A percentile compares a stretch with the other conserved stretches of the same genome.
Evolutionary conservation across 2,797 vertebrate species (phyloP).

Genomic region (Thaleichthys pacificus): DNA sequence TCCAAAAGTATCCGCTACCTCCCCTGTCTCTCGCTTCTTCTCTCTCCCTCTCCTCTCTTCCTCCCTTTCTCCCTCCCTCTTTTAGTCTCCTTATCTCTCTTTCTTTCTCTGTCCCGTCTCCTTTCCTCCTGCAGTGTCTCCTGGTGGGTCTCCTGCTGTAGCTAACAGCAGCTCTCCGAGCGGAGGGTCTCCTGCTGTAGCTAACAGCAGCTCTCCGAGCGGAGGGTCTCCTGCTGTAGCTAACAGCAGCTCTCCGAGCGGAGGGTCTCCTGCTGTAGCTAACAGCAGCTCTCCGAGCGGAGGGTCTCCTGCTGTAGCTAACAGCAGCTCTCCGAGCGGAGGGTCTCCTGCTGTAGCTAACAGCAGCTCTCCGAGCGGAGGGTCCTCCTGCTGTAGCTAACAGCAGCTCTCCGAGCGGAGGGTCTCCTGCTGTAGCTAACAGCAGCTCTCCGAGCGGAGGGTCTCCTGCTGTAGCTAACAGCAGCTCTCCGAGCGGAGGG

Average conservation of each 20-base stretch:
- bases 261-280: background rate
- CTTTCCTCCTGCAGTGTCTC: background rate
- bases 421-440: background rate
- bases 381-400: background rate
- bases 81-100: conserved; percentile 1
- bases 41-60: too few relatives aligned
- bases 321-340: background rate
- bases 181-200: background rate
- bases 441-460: background rate
- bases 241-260: too few relatives aligned
- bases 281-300: too few relatives aligned
- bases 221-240: background rate
- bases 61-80: too few relatives aligned
- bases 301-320: background rate
- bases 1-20: too few relatives aligned
- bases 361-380: background rate
- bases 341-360: too few relatives aligned
- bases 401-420: background rate
- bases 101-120: conserved; percentile 16
- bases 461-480: background rate
- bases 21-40: too few relatives aligned
- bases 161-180: background rate
- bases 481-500: background rate
- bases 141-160: background rate
- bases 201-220: too few relatives aligned